These are phyloP conservation scores for Lipophrys pholis DNA, from an alignment of 2,113 vertebrate species.

Conservation along the genomic window DNA sequence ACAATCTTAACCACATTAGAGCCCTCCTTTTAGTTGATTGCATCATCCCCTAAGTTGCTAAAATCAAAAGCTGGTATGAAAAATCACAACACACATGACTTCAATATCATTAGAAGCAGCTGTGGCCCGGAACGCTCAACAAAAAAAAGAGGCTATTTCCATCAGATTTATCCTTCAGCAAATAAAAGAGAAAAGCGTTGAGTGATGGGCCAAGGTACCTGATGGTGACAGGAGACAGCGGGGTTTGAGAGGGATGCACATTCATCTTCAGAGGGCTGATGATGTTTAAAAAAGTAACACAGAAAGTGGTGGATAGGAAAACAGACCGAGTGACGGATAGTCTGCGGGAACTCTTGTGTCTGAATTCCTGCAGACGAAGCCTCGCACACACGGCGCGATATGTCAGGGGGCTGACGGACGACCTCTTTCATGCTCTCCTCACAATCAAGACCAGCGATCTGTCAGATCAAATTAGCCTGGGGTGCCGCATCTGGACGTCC, in stretches of 20 bases:
- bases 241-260: background rate
- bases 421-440: conserved; percentile 35
- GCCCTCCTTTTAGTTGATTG: background rate
- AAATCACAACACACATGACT: background rate
- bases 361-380: conserved; percentile 23
- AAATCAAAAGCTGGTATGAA: background rate
- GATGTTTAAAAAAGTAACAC: background rate
- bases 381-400: conserved; percentile 11
- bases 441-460: conserved; percentile 55
- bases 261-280: background rate
- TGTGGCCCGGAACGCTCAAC: background rate
- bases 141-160: background rate
- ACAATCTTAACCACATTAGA: background rate
- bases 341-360: conserved; percentile 7
- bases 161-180: background rate
- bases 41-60: background rate
- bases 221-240: background rate
- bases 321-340: conserved; percentile 4
- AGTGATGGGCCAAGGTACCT: background rate
- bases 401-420: conserved; percentile 42
- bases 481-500: conserved; percentile 49
- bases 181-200: background rate
- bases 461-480: conserved; percentile 63
- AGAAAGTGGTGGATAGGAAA: background rate
- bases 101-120: background rate